Conservation (phyloP, 2,888 invertebrate species). For the Onthophagus sagittarius region DNA sequence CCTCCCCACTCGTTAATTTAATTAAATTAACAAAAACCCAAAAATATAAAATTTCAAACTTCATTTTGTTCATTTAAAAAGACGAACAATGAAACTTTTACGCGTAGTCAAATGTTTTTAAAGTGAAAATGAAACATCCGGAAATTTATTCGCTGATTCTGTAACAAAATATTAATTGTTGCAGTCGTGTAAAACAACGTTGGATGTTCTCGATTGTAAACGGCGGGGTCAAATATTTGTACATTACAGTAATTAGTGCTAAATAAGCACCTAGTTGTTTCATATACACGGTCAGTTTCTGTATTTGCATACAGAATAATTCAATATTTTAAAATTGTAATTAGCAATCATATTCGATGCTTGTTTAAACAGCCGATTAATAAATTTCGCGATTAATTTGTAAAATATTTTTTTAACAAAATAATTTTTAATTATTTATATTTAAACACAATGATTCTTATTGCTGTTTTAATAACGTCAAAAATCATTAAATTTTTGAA, state of each 20-base stretch:
- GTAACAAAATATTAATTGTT: not conserved
- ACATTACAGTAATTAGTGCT: not conserved
- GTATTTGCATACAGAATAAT: slow-evolving; percentile 3
- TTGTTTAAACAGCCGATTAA: not conserved
- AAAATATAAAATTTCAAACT: not conserved
- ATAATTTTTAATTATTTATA: too few species aligned
- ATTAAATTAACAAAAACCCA: not conserved
- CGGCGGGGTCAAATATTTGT: not conserved
- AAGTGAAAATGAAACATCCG: not conserved
- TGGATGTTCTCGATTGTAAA: not conserved
- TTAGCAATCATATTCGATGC: not conserved
- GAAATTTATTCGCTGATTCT: not conserved
- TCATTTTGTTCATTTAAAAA: not conserved
- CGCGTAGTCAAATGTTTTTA: too few species aligned
- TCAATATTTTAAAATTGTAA: not conserved
- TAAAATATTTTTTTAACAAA: not conserved
- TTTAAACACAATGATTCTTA: too few species aligned
- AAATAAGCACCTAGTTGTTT: not conserved
- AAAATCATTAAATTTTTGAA: too few species aligned
- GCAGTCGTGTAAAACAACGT: not conserved
- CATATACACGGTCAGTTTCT: not conserved
- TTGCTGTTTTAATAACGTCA: too few species aligned
- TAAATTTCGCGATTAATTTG: not conserved
- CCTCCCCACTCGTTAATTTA: slow-evolving; percentile 24
- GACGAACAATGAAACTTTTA: too few species aligned